Percentiles rank a stretch among this genome's conserved stretches.
phyloP scores from a whole-genome alignment of 2,113 vertebrate species.

The Dolichallabes microphthalmus region DNA sequence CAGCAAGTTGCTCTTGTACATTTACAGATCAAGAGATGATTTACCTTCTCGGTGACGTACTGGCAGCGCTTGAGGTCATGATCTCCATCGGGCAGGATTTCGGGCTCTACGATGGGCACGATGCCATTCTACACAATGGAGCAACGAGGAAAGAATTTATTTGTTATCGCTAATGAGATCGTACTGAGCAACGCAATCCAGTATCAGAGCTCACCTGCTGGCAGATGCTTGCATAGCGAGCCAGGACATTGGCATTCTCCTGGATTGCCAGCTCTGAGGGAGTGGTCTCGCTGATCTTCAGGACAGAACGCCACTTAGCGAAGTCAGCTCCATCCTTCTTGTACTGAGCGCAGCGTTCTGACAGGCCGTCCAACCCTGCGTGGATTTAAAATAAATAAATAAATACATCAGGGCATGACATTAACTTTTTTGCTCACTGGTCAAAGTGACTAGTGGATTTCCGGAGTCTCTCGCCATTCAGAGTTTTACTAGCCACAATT shows the following conservation, averaged over 20 bases:
- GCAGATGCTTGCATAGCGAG: slow-evolving; percentile 96
- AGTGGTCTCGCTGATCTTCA: slow-evolving; percentile 92
- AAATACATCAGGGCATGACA: no score
- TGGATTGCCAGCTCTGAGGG: slow-evolving; percentile 89
- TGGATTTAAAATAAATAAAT: no score
- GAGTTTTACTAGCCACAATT: no score
- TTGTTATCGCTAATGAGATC: neutral
- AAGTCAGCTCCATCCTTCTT: slow-evolving; percentile 97
- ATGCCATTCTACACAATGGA: slow-evolving; percentile 84
- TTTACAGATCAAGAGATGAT: slow-evolving; percentile 40
- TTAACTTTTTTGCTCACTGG: no score
- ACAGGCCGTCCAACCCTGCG: slow-evolving; percentile 89
- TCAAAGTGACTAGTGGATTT: no score
- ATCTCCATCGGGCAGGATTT: slow-evolving; percentile 94
- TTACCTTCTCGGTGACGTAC: slow-evolving; percentile 94
- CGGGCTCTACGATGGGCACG: slow-evolving; percentile 96
- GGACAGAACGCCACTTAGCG: slow-evolving; percentile 92
- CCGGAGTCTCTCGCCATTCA: no score
- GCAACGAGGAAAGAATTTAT: slow-evolving; percentile 1
- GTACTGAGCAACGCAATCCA: neutral
- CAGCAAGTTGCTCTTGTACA: neutral
- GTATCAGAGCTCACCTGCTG: slow-evolving; percentile 81
- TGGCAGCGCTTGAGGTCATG: slow-evolving; percentile 95
- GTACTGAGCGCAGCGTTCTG: slow-evolving; percentile 95
- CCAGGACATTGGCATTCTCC: slow-evolving; percentile 96